These are phyloP conservation scores for Danio jaintianensis DNA, from an alignment of 2,797 vertebrate genomes.

Conservation along the genomic window DNA sequence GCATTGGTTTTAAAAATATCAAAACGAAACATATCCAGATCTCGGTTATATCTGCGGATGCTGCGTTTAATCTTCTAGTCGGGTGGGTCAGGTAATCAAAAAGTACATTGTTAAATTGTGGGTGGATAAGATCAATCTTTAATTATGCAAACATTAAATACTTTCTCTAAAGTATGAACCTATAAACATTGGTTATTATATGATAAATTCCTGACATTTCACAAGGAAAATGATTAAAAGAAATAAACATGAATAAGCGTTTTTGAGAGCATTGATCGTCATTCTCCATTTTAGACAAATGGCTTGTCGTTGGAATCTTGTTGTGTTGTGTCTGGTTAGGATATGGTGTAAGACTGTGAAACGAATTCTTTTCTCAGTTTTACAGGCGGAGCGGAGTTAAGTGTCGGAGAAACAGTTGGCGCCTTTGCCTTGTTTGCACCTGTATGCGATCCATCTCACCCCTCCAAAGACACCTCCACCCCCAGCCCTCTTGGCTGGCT, in stretches of 20 bases:
- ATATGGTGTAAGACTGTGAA: constrained; percentile 4
- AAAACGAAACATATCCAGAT: no score
- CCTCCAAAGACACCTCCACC: constrained; percentile 12
- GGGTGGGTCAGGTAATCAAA: no score
- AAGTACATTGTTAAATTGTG: no score
- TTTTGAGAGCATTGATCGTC: not conserved
- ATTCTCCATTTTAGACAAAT: not conserved
- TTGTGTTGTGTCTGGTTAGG: not conserved
- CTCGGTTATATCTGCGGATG: no score
- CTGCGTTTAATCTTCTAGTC: no score
- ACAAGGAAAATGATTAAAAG: not conserved
- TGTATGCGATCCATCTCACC: constrained; percentile 28
- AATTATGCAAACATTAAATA: no score
- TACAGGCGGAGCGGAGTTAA: not conserved
- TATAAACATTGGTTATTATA: not conserved
- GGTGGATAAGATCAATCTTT: no score
- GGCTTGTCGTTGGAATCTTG: not conserved
- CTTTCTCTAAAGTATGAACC: no score
- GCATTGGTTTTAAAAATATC: no score
- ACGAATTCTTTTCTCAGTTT: not conserved
- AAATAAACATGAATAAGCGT: not conserved
- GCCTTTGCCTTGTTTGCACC: constrained; percentile 33
- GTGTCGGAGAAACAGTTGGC: constrained; percentile 13
- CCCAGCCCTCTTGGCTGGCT: not conserved
- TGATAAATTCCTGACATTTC: not conserved